Base-by-base conservation (phyloP, 2,888 invertebrate species). In the Cheilosia scutellata region DNA sequence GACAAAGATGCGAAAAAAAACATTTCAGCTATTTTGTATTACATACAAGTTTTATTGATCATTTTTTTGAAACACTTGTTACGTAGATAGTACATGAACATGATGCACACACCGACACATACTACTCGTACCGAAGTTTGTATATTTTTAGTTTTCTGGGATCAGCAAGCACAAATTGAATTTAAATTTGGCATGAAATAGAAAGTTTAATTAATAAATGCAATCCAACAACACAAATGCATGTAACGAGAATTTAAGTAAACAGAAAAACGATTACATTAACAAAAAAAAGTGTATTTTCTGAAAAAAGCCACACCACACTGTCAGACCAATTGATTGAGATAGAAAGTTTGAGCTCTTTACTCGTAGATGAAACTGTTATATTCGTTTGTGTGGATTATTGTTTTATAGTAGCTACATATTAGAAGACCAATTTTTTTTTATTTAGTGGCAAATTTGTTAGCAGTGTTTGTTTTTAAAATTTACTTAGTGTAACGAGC, bases 131-230 rank as follows among this genome's bases (percentile, higher is more conserved):
- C 47, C 16, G 6, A 47, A 16, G 16, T 16, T 20, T 7, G 44
- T 6, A 87, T 88, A 88, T 89, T 88, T 89, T 88, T 88, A 88
- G 87, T 87, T 87, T 71, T 71, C 89, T 89, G 88, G 88, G 88
- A 89, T 89, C 89, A 89, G 83, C 89, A 88, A 89, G 88, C 89
- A 88, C 89, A 90, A 90, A 90, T 90, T 89, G 89, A 89, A 90
- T 90, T 89, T 89, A 91, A 91, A 91, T 91, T 91, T 91, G 90
- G 89, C 91, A 91, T 91, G 91, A 91, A 91, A 91, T 91, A 90
- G 89, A 89, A 89, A 89, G 88, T 89, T 89, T 88, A 88, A 89
- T 88, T 90, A 88, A 88, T 89, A 89, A 89, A 84, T 89, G 88
- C 77, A 88, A 87, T 53, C 62, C 82, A 68, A 63, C 66, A 60